A percentile compares a stretch with the other conserved stretches of the same genome.
Evolutionary conservation across 2,888 invertebrate species (phyloP).

Genomic region (Drosophila mercatorum): DNA sequence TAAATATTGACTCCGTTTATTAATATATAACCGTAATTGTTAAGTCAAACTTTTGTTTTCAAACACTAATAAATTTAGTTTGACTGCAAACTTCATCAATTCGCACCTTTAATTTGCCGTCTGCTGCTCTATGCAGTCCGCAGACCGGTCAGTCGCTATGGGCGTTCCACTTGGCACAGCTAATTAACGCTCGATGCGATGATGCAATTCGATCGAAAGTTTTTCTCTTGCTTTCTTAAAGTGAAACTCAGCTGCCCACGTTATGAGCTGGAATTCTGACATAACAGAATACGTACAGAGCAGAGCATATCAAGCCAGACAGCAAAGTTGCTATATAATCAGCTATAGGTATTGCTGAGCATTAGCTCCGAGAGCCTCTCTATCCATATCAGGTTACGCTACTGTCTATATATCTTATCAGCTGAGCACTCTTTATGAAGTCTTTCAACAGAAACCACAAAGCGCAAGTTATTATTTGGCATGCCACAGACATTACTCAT

Average conservation of each 20-base stretch:
- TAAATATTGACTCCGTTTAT: slow-evolving; percentile 47
- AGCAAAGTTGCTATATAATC: too few relatives aligned
- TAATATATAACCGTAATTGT: slow-evolving; percentile 43
- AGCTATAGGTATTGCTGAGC: too few relatives aligned
- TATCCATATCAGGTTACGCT: too few relatives aligned
- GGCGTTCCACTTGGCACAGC: slow-evolving; percentile 3
- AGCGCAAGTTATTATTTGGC: background rate
- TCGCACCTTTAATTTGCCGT: slow-evolving; percentile 64
- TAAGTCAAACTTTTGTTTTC: slow-evolving; percentile 14
- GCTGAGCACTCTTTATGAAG: background rate
- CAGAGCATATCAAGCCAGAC: too few relatives aligned
- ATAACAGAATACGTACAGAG: too few relatives aligned
- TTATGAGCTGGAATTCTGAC: too few relatives aligned
- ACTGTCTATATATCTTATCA: too few relatives aligned
- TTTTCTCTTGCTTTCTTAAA: background rate
- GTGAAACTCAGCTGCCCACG: background rate
- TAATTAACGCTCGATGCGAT: slow-evolving; percentile 49
- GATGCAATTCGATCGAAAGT: slow-evolving; percentile 40
- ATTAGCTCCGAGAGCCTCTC: too few relatives aligned
- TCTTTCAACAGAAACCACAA: background rate
- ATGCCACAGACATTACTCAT: background rate
- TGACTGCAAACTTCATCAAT: slow-evolving; percentile 57
- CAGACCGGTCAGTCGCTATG: slow-evolving; percentile 35
- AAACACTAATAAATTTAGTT: slow-evolving; percentile 35
- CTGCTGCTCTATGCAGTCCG: background rate